Percentiles rank a stretch among this genome's conserved stretches.
phyloP scores from a whole-genome alignment of 2,888 invertebrate species.

The Aphodius sticticus region DNA sequence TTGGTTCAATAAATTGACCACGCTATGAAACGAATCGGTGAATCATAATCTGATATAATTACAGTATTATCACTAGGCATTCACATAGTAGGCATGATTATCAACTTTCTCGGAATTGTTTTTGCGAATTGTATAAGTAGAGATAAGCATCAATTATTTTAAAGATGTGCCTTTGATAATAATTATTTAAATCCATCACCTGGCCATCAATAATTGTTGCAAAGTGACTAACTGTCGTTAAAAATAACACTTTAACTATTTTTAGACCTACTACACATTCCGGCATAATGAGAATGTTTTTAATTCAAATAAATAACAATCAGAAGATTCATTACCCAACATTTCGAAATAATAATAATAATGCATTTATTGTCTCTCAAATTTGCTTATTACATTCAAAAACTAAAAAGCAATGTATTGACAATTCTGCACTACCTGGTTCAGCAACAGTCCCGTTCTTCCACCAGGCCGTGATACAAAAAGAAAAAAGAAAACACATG shows the following conservation, averaged over 20 bases:
- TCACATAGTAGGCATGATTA: background rate
- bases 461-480: no score
- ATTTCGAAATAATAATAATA: background rate
- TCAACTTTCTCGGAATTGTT: background rate
- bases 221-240: background rate
- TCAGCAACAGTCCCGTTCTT: no score
- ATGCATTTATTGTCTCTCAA: no score
- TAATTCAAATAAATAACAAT: background rate
- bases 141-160: background rate
- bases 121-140: background rate
- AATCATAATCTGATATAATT: background rate
- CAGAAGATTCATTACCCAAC: slow-evolving; percentile 12
- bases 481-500: no score
- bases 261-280: background rate
- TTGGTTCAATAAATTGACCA: background rate
- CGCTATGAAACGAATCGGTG: background rate
- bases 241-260: background rate
- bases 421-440: no score
- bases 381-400: no score
- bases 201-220: background rate
- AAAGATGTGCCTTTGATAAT: background rate
- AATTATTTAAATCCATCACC: background rate
- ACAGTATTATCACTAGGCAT: background rate
- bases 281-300: background rate
- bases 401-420: no score